Percentiles rank a stretch among this genome's conserved stretches.
Evolutionary conservation across 2,888 invertebrate genomes (phyloP).

Genomic region (Dicranocentrus wangi): DNA sequence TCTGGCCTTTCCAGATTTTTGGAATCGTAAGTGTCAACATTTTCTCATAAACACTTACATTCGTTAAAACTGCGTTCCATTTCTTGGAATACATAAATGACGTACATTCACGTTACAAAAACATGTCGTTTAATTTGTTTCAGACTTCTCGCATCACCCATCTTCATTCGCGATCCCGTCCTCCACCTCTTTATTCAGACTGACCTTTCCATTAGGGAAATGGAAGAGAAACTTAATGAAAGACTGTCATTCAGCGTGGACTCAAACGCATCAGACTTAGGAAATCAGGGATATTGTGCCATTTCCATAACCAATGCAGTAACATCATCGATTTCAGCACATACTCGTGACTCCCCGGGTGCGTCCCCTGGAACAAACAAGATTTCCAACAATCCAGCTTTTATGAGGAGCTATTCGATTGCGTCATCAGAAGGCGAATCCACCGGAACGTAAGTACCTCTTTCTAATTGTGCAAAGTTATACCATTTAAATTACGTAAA

Average conservation of each 20-base stretch:
- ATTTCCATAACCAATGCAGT: conserved; percentile 36
- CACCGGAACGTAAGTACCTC: conserved; percentile 57
- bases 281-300: conserved; percentile 30
- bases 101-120: too few species aligned
- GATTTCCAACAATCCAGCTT: conserved; percentile 26
- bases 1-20: conserved; percentile 67
- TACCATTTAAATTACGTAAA: too few species aligned
- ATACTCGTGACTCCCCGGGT: conserved; percentile 15
- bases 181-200: conserved; percentile 70
- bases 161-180: conserved; percentile 66
- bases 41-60: background rate
- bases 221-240: conserved; percentile 65
- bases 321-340: background rate
- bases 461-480: background rate
- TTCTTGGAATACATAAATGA: too few species aligned
- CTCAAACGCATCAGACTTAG: conserved; percentile 40
- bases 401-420: conserved; percentile 52
- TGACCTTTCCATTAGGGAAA: conserved; percentile 65
- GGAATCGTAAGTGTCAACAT: conserved; percentile 62
- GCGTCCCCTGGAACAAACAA: conserved; percentile 7
- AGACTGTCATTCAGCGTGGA: conserved; percentile 55
- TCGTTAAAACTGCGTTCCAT: too few species aligned
- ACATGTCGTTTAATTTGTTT: too few species aligned
- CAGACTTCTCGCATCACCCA: conserved; percentile 67
- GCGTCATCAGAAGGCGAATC: conserved; percentile 56